These are phyloP conservation scores for Macrophya alboannulata DNA, from an alignment of 2,888 invertebrate species.

Conservation along the genomic window DNA sequence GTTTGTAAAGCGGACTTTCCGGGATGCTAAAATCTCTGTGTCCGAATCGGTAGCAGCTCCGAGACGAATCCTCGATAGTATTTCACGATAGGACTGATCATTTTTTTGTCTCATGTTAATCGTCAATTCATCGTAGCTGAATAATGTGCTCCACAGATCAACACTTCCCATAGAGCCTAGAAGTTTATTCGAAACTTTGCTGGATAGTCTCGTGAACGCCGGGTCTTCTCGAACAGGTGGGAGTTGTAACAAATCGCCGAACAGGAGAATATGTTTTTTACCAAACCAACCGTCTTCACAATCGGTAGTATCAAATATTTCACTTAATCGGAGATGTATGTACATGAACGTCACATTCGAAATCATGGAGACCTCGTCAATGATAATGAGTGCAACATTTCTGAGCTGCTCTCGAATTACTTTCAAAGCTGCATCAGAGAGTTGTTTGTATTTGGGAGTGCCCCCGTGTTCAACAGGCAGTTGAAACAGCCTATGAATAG, in stretches of 20 bases:
- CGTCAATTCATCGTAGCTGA: slow-evolving; percentile 69
- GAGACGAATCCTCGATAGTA: slow-evolving; percentile 61
- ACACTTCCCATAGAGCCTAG: slow-evolving; percentile 64
- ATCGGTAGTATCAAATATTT: slow-evolving; percentile 70
- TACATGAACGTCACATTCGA: slow-evolving; percentile 66
- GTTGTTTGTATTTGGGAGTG: slow-evolving; percentile 66
- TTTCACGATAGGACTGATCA: slow-evolving; percentile 64
- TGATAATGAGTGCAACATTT: slow-evolving; percentile 69
- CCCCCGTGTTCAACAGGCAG: slow-evolving; percentile 69
- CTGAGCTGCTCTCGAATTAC: slow-evolving; percentile 65
- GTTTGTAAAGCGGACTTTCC: slow-evolving; percentile 57
- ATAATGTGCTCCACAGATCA: slow-evolving; percentile 69
- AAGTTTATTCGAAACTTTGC: slow-evolving; percentile 60
- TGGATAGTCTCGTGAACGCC: slow-evolving; percentile 66
- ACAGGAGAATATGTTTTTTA: slow-evolving; percentile 25
- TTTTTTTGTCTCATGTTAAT: slow-evolving; percentile 69
- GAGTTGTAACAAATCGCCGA: slow-evolving; percentile 71
- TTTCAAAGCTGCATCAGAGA: slow-evolving; percentile 67
- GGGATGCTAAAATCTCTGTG: slow-evolving; percentile 33
- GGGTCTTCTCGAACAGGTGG: slow-evolving; percentile 70
- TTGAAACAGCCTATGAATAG: slow-evolving; percentile 70
- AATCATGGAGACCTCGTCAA: slow-evolving; percentile 69
- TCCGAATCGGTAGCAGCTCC: slow-evolving; percentile 50
- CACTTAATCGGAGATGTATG: slow-evolving; percentile 66
- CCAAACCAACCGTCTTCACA: slow-evolving; percentile 59